Evolutionary conservation across 2,888 invertebrate genomes (phyloP), one percentile per base, ranked within the genome.

Genomic region (Creontiades dilutus): DNA sequence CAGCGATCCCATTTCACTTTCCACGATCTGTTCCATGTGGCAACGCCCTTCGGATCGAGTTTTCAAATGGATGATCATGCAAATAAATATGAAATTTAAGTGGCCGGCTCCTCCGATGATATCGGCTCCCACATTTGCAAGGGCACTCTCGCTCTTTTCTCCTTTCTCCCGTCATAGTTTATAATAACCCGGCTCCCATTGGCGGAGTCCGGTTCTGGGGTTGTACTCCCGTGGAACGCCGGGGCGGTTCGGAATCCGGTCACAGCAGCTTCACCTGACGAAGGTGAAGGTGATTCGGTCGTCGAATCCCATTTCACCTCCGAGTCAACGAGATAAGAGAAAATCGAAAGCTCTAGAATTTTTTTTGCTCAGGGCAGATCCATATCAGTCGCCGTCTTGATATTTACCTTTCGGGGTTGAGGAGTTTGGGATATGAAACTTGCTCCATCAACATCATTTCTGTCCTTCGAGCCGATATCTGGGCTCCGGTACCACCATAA

Each of bases 271-370:
- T 68, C 68, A 68, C 61, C 68, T 68, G 27, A 19, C 68, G 68
- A 68, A 68, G 68, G 68, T 23, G 68, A 68, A 68, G 68, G 68
- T 68, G 68, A 68, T 68, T 68, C 68, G 68, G 27, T 5, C 68
- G 19, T 68, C 19, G 11, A 0, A 23, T n/a, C 23, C n/a, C 61
- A 61, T 61, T 61, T 61, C 61, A 19, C 61, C 61, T 3, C 19
- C 61, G 19, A 57, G 68, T 19, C 19, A 68, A 68, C 68, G 13
- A 68, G 68, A 68, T 68, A 23, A 23, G 68, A 23, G 68, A 68
- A 68, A 68, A 68, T 68, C 61, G 68, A 68, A 68, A 68, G 68
- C 68, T n/a, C 68, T 68, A n/a, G 52, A n/a, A n/a, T 57, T 57
- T 57, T 23, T 52, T 52, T 52, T 52, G 52, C 52, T 12, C 14